Percentiles rank a stretch among this genome's conserved stretches.
These are phyloP conservation scores for Aerospiza tachiro DNA, from an alignment of 2,797 vertebrate genomes.

Conservation along the genomic window DNA sequence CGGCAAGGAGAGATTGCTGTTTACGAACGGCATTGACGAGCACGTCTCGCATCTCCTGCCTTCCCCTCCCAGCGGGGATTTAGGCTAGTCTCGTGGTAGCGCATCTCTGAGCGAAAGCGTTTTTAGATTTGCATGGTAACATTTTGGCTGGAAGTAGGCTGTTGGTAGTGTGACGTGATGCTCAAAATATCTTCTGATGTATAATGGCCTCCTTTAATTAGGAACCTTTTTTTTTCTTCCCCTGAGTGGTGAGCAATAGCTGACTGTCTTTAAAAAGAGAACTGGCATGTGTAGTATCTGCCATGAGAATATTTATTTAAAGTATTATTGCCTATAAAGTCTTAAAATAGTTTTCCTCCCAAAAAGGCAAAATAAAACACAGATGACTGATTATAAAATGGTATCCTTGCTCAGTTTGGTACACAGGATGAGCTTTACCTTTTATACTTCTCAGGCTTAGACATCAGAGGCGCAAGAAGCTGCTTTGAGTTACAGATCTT, in stretches of 20 bases:
- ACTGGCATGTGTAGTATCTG: neutral
- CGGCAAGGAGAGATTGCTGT: neutral
- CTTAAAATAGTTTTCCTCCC: conserved; percentile 63
- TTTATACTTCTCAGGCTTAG: conserved; percentile 88
- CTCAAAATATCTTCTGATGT: conserved; percentile 58
- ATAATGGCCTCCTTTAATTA: conserved; percentile 58
- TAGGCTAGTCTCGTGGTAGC: neutral
- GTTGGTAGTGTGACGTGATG: conserved; percentile 33
- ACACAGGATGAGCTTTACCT: conserved; percentile 84
- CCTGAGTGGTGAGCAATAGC: neutral
- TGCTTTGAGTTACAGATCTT: conserved; percentile 95
- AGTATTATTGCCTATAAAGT: conserved; percentile 68
- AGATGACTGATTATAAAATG: conserved; percentile 75
- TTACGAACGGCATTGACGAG: neutral
- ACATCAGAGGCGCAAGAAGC: conserved; percentile 90
- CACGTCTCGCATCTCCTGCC: neutral
- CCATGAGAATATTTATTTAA: conserved; percentile 62
- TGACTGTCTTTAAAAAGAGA: conserved; percentile 5
- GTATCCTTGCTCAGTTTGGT: conserved; percentile 69
- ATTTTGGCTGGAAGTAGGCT: conserved; percentile 25
- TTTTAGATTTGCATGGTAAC: conserved; percentile 45
- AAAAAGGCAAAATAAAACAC: conserved; percentile 71
- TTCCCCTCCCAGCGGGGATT: neutral
- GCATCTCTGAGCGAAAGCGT: neutral
- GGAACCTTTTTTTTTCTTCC: conserved; percentile 1